Base-by-base conservation (phyloP, 2,113 vertebrate species). In the Catagonus wagneri region DNA sequence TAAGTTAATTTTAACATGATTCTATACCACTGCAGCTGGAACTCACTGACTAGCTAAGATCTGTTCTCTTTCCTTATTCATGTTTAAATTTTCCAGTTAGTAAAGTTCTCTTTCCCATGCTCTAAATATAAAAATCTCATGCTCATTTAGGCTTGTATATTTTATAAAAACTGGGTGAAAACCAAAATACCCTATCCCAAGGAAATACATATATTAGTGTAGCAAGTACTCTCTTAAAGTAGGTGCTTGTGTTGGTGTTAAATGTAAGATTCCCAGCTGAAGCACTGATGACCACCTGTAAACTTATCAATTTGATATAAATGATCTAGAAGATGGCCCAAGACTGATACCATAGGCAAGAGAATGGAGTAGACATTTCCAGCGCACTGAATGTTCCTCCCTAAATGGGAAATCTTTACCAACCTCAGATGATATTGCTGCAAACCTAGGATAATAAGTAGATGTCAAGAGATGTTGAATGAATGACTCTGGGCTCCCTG, bases 121-220 rank as follows among this genome's bases (percentile, higher is more conserved):
- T 97, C 12, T 89, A 39, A 78, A 83, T 58, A 19, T 71, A 65
- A 58, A 89, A 22, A 66, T 56, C 23, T 61, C 44, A 72, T 54
- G 54, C 39, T 75, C 44, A 66, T 54, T 96, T 89, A 72, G n/a
- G 61, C 23, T 86, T 78, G 23, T 34, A 25, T 71, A 76, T 95
- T 89, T 93, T 85, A 58, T 89, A 60, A 89, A 78, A 89, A 91
- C 16, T 63, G 1, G 20, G 2, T 36, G 61, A 90, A 96, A 90
- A 88, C 11, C 68, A 96, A 93, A 68, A 60, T 72, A 65, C 14
- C 19, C 44, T 83, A 68, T 25, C 83, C 54, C 19, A 69, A 92
- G 23, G n/a, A 92, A 92, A 68, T 69, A 20, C 7, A 58, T 19
- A 7, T 90, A 7, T 63, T 60, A 23, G 15, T 60, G 14, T 63